Evolutionary conservation across 2,113 vertebrate genomes (phyloP), one percentile per base, ranked within the genome.

Genomic region (Morone chrysops): DNA sequence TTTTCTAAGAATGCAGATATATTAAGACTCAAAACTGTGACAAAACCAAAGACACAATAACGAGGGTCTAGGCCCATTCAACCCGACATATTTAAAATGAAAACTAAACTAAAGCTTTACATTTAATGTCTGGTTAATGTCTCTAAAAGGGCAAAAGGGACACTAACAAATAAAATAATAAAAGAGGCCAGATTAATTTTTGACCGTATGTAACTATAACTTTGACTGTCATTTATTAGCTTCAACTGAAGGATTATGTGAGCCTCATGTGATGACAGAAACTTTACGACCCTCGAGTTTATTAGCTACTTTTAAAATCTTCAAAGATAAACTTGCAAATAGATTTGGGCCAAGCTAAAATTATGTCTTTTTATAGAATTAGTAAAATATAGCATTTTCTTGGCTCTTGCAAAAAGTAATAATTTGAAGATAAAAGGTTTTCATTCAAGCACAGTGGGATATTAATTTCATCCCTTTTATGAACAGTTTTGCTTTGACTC

Each of bases 401-500:
- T 9, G 8, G 54, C 56, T 13, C 11, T 8, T n/a, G 41, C 13
- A 50, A 45, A 57, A 50, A 50, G 4, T 3, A 38, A 45, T 41
- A 56, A 25, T 69, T 62, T 66, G 16, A 7, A 66, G 40, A 71
- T 43, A 17, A 57, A 40, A 77, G 18, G 4, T 53, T 54, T 48
- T 54, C 43, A 63, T 56, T 57, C 25, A 31, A 61, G 9, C 63
- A 63, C 61, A 38, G 61, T 9, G 16, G 54, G 69, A 20, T 40
- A 40, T 41, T 47, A 68, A 74, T 22, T 38, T 25, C 1, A 2
- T 69, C 40, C 31, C 62, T 78, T 78, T 83, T 17, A 69, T 71
- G 22, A 62, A 61, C 18, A 40, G 18, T 53, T 45, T 22, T 36
- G 36, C 57, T 59, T 50, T n/a, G 65, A 47, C 70, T 86, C 57